Conservation (phyloP, 2,797 vertebrate species). For the Pseudocheirus occidentalis region DNA sequence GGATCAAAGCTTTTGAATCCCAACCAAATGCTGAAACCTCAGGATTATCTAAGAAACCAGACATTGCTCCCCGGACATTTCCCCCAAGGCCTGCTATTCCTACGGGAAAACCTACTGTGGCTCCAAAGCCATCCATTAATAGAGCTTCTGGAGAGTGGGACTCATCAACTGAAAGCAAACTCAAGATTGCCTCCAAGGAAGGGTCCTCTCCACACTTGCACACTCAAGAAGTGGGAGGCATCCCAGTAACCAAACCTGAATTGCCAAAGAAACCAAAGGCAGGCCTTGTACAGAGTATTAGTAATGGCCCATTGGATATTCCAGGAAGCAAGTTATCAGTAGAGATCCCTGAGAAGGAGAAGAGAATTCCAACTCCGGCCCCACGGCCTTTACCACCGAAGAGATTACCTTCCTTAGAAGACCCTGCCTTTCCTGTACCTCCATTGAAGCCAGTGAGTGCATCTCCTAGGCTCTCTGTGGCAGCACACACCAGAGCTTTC, state of each 20-base stretch:
- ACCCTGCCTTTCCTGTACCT: conserved; percentile 77
- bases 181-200: conserved; percentile 77
- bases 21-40: conserved; percentile 84
- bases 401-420: conserved; percentile 82
- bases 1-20: conserved; percentile 94
- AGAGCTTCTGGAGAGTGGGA: conserved; percentile 87
- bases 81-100: conserved; percentile 83
- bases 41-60: conserved; percentile 86
- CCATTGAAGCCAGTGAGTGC: conserved; percentile 75
- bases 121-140: conserved; percentile 83
- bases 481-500: conserved; percentile 83
- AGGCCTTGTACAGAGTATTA: conserved; percentile 80
- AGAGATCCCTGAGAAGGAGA: conserved; percentile 77
- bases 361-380: conserved; percentile 81
- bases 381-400: conserved; percentile 87
- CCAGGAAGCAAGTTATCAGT: conserved; percentile 58
- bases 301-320: conserved; percentile 79
- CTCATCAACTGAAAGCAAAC: conserved; percentile 80
- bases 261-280: conserved; percentile 88
- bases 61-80: conserved; percentile 86
- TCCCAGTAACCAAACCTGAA: conserved; percentile 84
- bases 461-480: conserved; percentile 81
- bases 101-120: conserved; percentile 88
- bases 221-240: conserved; percentile 67
- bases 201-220: conserved; percentile 65